Evolutionary conservation across 2,113 vertebrate genomes (phyloP).

Genomic region (Varanus komodoensis): DNA sequence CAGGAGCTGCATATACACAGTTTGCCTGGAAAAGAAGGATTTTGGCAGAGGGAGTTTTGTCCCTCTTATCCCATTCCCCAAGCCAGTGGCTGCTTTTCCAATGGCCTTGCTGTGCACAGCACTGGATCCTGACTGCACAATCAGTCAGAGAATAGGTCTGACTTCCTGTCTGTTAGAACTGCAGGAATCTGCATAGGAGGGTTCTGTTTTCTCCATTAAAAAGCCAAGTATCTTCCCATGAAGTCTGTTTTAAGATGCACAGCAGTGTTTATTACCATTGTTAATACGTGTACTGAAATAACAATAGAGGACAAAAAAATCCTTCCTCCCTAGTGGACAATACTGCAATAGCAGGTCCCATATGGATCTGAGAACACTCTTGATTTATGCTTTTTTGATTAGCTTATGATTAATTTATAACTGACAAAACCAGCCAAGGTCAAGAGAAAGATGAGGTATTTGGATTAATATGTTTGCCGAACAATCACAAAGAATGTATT

Average conservation of each 20-base stretch:
- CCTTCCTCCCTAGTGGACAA: constrained; percentile 23
- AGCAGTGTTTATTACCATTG: constrained; percentile 11
- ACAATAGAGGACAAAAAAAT: constrained; percentile 33
- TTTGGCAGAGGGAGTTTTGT: no score
- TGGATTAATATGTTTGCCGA: constrained; percentile 28
- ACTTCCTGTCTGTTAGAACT: background rate
- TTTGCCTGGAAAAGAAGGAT: no score
- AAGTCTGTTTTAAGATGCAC: background rate
- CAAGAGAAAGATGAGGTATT: background rate
- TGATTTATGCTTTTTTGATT: constrained; percentile 63
- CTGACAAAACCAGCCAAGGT: background rate
- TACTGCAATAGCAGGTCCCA: constrained; percentile 22
- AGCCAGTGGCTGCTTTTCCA: no score
- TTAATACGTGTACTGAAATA: constrained; percentile 27
- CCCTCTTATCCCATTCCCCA: no score
- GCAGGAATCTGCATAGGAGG: no score
- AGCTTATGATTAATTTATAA: constrained; percentile 59
- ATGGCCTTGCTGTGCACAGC: no score
- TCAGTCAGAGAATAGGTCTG: no score
- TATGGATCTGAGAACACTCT: constrained; percentile 37
- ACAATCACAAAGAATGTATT: constrained; percentile 32
- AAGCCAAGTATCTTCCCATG: background rate
- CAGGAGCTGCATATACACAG: no score
- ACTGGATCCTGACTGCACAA: no score
- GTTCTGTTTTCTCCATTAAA: background rate